Conservation (phyloP, 2,113 vertebrate genomes). For the Neolamprologus tretocephalus region DNA sequence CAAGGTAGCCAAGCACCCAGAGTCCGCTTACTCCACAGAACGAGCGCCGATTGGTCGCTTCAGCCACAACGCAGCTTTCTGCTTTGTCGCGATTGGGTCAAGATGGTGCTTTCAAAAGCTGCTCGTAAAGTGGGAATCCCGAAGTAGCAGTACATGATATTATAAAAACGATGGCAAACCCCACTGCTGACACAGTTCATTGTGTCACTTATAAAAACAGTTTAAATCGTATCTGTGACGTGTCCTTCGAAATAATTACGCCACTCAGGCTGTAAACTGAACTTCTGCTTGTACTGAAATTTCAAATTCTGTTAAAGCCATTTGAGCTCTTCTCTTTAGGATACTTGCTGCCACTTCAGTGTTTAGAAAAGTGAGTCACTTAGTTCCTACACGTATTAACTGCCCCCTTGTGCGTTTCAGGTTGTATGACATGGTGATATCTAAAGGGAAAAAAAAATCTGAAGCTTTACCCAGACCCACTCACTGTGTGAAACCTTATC, state of each 20-base stretch:
- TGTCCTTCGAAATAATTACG: not conserved
- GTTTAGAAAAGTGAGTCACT: not conserved
- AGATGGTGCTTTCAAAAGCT: not conserved
- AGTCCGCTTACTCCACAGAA: slow-evolving; percentile 23
- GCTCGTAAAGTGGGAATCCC: not conserved
- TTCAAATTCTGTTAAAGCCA: not conserved
- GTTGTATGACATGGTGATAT: not conserved
- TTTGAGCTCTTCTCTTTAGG: not conserved
- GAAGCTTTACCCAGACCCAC: not conserved
- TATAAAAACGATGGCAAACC: not conserved
- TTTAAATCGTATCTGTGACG: not conserved
- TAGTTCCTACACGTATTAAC: not conserved
- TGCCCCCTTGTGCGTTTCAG: not conserved
- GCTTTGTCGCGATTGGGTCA: slow-evolving; percentile 31
- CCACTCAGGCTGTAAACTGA: not conserved
- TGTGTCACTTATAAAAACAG: not conserved
- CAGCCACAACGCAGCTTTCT: not conserved
- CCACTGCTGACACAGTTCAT: not conserved
- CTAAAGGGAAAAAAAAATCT: fast-evolving
- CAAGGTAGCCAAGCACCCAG: not conserved
- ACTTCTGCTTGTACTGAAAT: not conserved
- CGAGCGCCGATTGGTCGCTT: slow-evolving; percentile 39
- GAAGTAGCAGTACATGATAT: not conserved
- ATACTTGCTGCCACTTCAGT: not conserved
- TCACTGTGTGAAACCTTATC: not conserved